Percentiles rank a stretch among this genome's conserved stretches.
Evolutionary conservation across 1,140 invertebrate genomes (phyloP).

Genomic region (Euglossa dilemma): DNA sequence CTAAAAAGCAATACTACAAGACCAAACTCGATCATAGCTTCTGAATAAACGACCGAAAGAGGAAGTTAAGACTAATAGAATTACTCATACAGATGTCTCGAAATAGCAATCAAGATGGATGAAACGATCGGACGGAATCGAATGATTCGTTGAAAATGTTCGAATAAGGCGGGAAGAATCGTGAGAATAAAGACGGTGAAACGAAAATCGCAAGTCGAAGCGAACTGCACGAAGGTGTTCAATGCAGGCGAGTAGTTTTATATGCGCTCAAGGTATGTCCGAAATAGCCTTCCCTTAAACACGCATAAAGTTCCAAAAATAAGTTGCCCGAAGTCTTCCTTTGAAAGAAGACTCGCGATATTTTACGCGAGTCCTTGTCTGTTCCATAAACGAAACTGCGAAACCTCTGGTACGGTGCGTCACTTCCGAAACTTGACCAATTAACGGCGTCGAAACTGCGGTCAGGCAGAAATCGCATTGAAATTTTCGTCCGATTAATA

Average conservation of each 20-base stretch:
- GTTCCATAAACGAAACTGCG: too few relatives aligned
- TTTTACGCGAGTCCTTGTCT: slow-evolving; percentile 15
- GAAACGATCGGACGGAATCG: too few relatives aligned
- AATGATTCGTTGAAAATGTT: neutral
- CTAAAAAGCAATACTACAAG: too few relatives aligned
- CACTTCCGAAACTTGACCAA: neutral
- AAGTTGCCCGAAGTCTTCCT: slow-evolving; percentile 40
- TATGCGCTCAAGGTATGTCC: slow-evolving; percentile 24
- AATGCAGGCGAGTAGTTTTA: slow-evolving; percentile 29
- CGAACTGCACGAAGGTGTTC: neutral
- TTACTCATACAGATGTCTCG: too few relatives aligned
- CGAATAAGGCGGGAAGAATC: neutral
- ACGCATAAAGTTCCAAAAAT: slow-evolving; percentile 61
- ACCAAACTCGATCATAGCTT: too few relatives aligned
- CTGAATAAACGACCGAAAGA: too few relatives aligned
- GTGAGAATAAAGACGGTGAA: neutral
- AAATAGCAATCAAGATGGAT: too few relatives aligned
- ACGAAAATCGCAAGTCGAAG: accelerated
- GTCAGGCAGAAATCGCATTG: neutral
- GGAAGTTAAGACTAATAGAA: too few relatives aligned
- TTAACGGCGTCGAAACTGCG: neutral
- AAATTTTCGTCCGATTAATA: neutral
- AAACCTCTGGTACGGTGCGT: neutral
- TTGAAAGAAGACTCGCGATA: slow-evolving; percentile 54
- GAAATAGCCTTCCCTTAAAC: slow-evolving; percentile 61